Evolutionary conservation across 2,797 vertebrate species (phyloP), one percentile per base, ranked within the genome.

Genomic region (Sciurus carolinensis): DNA sequence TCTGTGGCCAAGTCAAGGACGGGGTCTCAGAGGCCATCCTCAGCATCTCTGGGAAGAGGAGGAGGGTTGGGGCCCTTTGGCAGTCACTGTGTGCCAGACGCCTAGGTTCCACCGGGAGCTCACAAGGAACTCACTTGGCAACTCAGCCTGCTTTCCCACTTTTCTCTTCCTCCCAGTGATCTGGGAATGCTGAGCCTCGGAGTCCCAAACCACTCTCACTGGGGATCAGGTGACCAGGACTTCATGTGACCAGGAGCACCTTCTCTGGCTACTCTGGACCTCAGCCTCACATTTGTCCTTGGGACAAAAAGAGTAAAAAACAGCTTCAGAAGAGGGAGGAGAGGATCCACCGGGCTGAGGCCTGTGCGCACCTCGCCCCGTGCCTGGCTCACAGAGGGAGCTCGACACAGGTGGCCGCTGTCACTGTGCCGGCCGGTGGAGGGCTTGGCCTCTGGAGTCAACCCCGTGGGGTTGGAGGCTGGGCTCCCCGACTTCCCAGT

Each of bases 401-500:
- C 28, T 62, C 10, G 0, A 64, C 4, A 3, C 0, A 1, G 12
- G 0, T 17, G 62, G 50, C 52, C 36, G 12, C 22, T 39, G 9
- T 52, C 36, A 12, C 15, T 52, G 57, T 6, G 7, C 0, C 0
- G 5, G 7, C 14, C 42, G 26, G 59, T 4, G 14, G 42, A 30
- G 47, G n/a, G 20, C 52, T 71, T 3, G 0, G 12, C 33, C 7
- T 59, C 33, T 9, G 9, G 28, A 72, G 20, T 24, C 52, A 12
- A 54, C 66, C 50, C 71, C 47, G 33, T 26, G 4, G 5, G 82
- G 82, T 15, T 54, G 39, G 69, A 66, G 13, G 6, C 4, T 75
- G 57, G 59, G 11, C 47, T 26, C 20, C 22, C 7, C 14, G 0
- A 12, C 44, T 20, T 33, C 26, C 54, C 30, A 2, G 44, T 22